Base-by-base conservation (phyloP, 2,113 vertebrate genomes). In the Parus major region DNA sequence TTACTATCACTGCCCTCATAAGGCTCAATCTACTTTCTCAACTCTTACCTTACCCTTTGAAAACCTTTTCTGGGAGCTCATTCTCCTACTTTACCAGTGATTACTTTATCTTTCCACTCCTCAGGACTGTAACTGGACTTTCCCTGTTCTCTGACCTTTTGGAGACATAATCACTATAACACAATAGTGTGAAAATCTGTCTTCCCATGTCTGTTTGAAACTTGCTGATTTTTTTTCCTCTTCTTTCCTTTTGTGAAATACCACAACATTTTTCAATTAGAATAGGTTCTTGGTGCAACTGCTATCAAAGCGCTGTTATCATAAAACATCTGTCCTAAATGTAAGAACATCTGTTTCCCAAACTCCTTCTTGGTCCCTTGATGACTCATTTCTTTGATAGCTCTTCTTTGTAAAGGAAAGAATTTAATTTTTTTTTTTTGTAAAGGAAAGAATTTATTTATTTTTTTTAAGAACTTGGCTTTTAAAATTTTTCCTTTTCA, bases 281-380 rank as follows among this genome's bases (percentile, higher is more conserved):
- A 92, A 55, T 57, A 47, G 75, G 59, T 82, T 91, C 93, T 96
- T 91, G 41, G 84, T 92, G 85, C 72, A 92, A 86, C 50, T 87
- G 39, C 87, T 95, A 92, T 97, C 94, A 96, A 96, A 97, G 92
- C 17, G 0, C 41, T 92, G 94, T 92, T 96, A 97, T 96, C 97
- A 88, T 88, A 90, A 82, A 96, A 96, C 90, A 91, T 97, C 97
- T 97, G 95, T 92, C 80, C 78, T 89, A 88, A 95, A 95, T 94
- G 82, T 86, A 95, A 88, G 77, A 97, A 95, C 95, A 97, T 95
- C 95, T 96, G 93, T 96, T 95, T 95, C 86, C 78, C 57, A 91
- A 92, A 82, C 77, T 82, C 82, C 47, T 94, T 91, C 80, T 78
- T 90, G 78, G 79, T 94, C 92, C 72, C 90, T 92, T 59, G 79